Conservation (phyloP, 2,888 invertebrate species). For the Drosophila rellima region DNA sequence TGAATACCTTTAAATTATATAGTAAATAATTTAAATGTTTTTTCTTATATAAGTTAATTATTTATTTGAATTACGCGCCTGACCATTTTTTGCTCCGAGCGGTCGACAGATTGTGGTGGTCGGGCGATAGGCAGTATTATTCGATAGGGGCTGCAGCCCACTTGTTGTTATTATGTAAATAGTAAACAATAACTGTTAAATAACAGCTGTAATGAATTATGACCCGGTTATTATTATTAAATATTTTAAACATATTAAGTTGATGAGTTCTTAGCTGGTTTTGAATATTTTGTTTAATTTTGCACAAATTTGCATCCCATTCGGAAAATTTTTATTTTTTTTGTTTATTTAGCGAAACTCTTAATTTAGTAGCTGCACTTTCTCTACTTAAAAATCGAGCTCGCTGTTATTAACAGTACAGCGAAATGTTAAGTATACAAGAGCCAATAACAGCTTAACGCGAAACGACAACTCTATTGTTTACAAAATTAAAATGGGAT, state of each 20-base stretch:
- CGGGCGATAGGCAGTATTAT: too few species aligned
- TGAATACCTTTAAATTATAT: too few species aligned
- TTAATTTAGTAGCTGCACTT: background rate
- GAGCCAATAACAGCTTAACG: constrained; percentile 9
- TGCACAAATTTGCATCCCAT: background rate
- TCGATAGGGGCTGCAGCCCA: background rate
- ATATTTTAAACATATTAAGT: background rate
- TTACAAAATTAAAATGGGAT: constrained; percentile 73
- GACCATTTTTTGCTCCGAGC: too few species aligned
- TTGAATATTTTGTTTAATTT: background rate
- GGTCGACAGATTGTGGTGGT: too few species aligned
- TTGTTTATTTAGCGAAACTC: too few species aligned
- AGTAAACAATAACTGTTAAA: background rate
- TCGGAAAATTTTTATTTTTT: background rate
- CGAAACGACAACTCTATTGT: constrained; percentile 2
- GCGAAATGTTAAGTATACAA: constrained; percentile 6
- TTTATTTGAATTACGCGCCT: too few species aligned
- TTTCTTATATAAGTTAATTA: too few species aligned
- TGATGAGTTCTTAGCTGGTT: background rate
- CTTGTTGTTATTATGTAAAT: background rate
- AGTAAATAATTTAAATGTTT: too few species aligned
- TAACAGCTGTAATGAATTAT: background rate
- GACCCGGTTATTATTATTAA: background rate
- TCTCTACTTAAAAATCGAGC: constrained; percentile 4
- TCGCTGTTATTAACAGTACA: constrained; percentile 13